These are phyloP conservation scores for Paradoxurus hermaphroditus DNA, from an alignment of 2,113 vertebrate genomes.

Conservation along the genomic window DNA sequence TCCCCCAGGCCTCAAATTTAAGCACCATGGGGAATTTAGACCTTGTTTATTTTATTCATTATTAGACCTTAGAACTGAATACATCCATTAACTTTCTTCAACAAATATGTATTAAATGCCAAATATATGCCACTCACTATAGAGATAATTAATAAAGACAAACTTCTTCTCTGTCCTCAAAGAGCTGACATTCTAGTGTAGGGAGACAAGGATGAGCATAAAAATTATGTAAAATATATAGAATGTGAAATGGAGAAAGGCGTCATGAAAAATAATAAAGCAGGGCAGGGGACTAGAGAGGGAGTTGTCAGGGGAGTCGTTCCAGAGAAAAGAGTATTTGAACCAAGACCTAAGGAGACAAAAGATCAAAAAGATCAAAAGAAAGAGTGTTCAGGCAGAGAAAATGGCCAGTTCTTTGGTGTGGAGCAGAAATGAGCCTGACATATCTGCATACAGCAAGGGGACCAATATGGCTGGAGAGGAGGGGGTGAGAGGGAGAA, in stretches of 20 bases:
- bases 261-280: not conserved
- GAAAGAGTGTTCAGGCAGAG: not conserved
- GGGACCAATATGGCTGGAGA: not conserved
- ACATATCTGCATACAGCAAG: not conserved
- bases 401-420: not conserved
- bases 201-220: not conserved
- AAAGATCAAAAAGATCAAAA: not conserved
- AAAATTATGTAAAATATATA: not conserved
- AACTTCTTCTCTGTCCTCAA: not conserved
- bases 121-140: not conserved
- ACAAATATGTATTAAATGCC: not conserved
- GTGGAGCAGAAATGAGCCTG: not conserved
- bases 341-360: not conserved
- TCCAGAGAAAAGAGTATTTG: not conserved
- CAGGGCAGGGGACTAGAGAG: not conserved
- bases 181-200: not conserved
- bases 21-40: not conserved
- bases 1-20: not conserved
- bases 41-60: not conserved
- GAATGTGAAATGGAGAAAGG: not conserved
- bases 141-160: not conserved
- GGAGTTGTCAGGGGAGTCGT: not conserved
- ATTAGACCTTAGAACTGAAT: not conserved
- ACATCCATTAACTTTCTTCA: not conserved
- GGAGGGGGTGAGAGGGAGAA: not conserved